Evolutionary conservation across 2,888 invertebrate species (phyloP).

Genomic region (Acrobeloides nanus): DNA sequence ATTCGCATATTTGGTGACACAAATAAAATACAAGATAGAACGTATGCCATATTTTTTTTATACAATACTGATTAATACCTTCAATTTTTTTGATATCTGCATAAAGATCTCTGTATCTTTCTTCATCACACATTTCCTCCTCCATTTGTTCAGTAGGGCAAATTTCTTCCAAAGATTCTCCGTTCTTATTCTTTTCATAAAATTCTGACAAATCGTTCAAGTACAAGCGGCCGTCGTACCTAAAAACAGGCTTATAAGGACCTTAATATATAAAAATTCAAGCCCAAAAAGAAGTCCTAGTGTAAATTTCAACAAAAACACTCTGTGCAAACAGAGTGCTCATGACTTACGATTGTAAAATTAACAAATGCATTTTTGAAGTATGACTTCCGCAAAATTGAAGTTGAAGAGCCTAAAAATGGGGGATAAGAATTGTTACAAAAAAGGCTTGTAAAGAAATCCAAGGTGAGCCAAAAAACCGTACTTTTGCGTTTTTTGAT

Average conservation of each 20-base stretch:
- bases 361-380: too few relatives aligned
- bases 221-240: slow-evolving; percentile 48
- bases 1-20: neutral
- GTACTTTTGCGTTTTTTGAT: too few relatives aligned
- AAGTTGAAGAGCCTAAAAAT: neutral
- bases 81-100: slow-evolving; percentile 69
- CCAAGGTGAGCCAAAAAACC: too few relatives aligned
- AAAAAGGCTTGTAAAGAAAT: too few relatives aligned
- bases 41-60: neutral
- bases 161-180: slow-evolving; percentile 52
- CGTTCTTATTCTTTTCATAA: slow-evolving; percentile 61
- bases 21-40: slow-evolving; percentile 7
- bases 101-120: slow-evolving; percentile 80
- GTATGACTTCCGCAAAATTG: too few relatives aligned
- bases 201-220: slow-evolving; percentile 25
- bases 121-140: slow-evolving; percentile 87
- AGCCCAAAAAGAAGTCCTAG: too few relatives aligned
- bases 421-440: too few relatives aligned
- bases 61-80: neutral
- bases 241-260: slow-evolving; percentile 26
- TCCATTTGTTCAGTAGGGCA: slow-evolving; percentile 61
- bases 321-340: too few relatives aligned
- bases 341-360: too few relatives aligned
- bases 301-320: too few relatives aligned
- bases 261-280: neutral